Conservation (phyloP, 2,113 vertebrate species). For the Ochotona curzoniae region DNA sequence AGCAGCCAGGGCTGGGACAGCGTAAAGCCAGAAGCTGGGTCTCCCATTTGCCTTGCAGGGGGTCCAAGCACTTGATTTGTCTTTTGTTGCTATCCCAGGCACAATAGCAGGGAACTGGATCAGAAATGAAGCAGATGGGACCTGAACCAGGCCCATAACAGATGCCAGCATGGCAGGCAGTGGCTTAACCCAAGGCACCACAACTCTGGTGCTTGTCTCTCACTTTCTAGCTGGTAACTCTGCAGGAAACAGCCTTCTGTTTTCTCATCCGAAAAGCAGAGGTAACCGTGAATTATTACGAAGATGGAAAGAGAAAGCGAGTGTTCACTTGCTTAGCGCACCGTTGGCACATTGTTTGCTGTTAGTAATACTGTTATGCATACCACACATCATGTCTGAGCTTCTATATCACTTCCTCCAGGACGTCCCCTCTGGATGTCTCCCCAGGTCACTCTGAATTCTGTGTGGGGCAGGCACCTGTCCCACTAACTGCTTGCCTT, state of each 20-base stretch:
- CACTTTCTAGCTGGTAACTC: neutral
- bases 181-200: too few relatives aligned
- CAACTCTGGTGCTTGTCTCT: neutral
- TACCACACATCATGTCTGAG: neutral
- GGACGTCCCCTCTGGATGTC: conserved; percentile 22
- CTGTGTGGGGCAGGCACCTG: neutral
- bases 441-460: neutral
- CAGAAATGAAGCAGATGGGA: too few relatives aligned
- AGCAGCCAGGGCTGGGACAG: too few relatives aligned
- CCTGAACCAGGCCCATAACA: too few relatives aligned
- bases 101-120: too few relatives aligned
- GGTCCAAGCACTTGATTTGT: too few relatives aligned
- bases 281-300: neutral
- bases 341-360: neutral
- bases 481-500: neutral
- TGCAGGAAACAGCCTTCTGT: neutral
- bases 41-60: too few relatives aligned
- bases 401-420: neutral
- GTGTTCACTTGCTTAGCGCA: fast-evolving
- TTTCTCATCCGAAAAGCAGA: conserved; percentile 9
- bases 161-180: too few relatives aligned
- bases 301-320: neutral
- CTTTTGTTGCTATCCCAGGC: too few relatives aligned
- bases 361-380: neutral
- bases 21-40: too few relatives aligned